Conservation (phyloP, 1,140 invertebrate genomes). For the Habropoda laboriosa region DNA sequence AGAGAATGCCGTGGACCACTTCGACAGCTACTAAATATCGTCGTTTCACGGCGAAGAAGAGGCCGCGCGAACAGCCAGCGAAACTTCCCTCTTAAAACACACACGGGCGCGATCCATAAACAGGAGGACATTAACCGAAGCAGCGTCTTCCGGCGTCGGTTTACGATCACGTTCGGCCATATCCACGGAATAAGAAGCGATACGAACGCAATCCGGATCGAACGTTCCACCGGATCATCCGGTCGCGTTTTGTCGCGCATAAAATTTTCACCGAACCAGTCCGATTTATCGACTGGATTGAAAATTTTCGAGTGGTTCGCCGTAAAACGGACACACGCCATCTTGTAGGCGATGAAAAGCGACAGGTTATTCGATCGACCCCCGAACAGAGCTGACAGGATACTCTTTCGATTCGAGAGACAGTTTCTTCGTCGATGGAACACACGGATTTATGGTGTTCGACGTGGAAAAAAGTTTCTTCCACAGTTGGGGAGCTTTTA, state of each 20-base stretch:
- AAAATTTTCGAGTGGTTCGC: constrained; percentile 4
- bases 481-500: too few species aligned
- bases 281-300: constrained; percentile 5
- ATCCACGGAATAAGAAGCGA: constrained; percentile 28
- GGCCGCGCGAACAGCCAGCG: background rate
- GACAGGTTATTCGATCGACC: background rate
- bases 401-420: background rate
- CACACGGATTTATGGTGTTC: too few species aligned
- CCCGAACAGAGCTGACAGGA: background rate
- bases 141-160: constrained; percentile 9
- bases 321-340: constrained; percentile 12
- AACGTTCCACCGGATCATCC: background rate
- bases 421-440: background rate
- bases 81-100: constrained; percentile 1
- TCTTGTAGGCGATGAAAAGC: background rate
- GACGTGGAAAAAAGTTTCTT: too few species aligned
- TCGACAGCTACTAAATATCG: constrained; percentile 15
- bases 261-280: constrained; percentile 27
- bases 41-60: background rate
- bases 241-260: constrained; percentile 9
- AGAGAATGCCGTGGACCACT: background rate
- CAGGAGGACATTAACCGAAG: background rate
- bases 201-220: background rate
- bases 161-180: constrained; percentile 31
- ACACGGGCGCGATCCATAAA: background rate